Conservation (phyloP, 1,140 invertebrate genomes). For the Centruroides sculpturatus region DNA sequence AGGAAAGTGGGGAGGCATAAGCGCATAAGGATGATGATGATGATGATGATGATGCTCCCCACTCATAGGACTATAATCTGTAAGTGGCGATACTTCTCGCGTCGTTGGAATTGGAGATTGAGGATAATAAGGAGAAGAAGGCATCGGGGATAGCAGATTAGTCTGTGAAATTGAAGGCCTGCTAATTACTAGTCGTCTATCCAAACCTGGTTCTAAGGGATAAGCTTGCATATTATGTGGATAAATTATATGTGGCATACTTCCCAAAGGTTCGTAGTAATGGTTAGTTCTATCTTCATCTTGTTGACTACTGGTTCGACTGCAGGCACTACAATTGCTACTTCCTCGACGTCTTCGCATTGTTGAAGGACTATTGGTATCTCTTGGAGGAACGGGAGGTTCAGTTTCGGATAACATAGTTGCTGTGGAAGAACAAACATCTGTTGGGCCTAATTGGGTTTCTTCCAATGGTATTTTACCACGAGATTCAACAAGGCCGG, state of each 20-base stretch:
- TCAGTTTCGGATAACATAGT: conserved; percentile 14
- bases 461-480: conserved; percentile 77
- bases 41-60: background rate
- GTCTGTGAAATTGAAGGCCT: background rate
- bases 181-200: too few species aligned
- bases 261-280: background rate
- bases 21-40: background rate
- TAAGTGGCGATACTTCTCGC: background rate
- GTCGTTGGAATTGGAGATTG: conserved; percentile 1
- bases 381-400: background rate
- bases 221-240: background rate
- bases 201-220: background rate
- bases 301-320: background rate
- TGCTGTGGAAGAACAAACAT: conserved; percentile 5
- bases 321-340: conserved; percentile 2
- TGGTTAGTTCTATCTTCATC: background rate
- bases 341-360: background rate
- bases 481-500: conserved; percentile 79
- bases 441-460: background rate
- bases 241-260: background rate
- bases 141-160: background rate
- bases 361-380: background rate
- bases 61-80: background rate
- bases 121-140: background rate
- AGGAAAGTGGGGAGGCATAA: background rate